Evolutionary conservation across 2,888 invertebrate species (phyloP), one percentile per base, ranked within the genome.

Genomic region (Monochamus alternatus): DNA sequence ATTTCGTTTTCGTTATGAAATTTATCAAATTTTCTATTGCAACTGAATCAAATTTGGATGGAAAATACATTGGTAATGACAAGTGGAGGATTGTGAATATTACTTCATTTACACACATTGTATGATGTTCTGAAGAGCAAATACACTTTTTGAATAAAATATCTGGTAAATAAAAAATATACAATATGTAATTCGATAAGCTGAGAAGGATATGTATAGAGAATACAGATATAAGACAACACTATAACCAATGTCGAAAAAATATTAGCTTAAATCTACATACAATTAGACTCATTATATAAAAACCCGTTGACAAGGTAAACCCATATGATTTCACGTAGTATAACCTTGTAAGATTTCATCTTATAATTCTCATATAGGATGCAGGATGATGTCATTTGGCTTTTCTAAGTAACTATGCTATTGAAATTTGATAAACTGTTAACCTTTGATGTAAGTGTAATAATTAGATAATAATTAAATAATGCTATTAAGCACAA

Each of bases 321-420:
- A 67, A 43, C 64, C 47, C 32, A 64, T 51, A 66, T 66, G 31
- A 67, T n/a, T 68, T 67, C 62, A 74, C 43, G 32, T 58, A 22
- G 22, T 22, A 31, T 64, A 64, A 69, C 74, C 74, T 74, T 74
- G 68, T 30, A 8, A 51, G 22, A 62, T 66, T 62, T 64, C 64
- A 58, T 69, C 64, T 74, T 14, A 14, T 55, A 55, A 55, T 22
- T 55, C 55, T 55, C 55, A 22, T 31, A 69, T 62, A 63, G 69
- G 74, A 74, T 69, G 47, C 65, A 69, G 47, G 69, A 74, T 69
- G 59, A 63, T 69, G 55, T 74, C 74, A 74, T 47, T 22, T 52
- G 12, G 59, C 52, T 62, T 74, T 74, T 64, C 68, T 22, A 55
- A 22, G 74, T 68, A 68, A 43, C 51, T 62, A 12, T 51, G 1